These are phyloP conservation scores for Hypena proboscidalis DNA, from an alignment of 2,888 invertebrate species.

Conservation along the genomic window DNA sequence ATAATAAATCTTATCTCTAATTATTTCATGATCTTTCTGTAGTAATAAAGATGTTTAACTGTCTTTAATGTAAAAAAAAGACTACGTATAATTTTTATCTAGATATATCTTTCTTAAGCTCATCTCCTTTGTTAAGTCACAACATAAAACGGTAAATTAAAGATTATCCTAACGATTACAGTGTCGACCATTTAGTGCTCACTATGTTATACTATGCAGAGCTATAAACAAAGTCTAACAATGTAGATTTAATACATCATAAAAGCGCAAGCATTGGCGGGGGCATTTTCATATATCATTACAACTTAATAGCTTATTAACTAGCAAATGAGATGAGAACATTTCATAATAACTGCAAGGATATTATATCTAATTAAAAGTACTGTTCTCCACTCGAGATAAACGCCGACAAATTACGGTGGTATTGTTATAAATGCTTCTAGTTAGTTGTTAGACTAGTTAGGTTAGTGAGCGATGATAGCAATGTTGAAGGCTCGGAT, in stretches of 20 bases:
- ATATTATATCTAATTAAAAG: conserved; percentile 23
- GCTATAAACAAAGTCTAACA: not conserved
- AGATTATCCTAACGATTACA: conserved; percentile 6
- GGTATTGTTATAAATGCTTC: conserved; percentile 37
- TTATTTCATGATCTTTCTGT: too few relatives aligned
- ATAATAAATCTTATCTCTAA: too few relatives aligned
- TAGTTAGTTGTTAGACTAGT: conserved; percentile 31
- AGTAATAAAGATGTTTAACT: too few relatives aligned
- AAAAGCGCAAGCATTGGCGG: too few relatives aligned
- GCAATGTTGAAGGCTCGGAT: conserved; percentile 40
- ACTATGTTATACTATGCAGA: conserved; percentile 1
- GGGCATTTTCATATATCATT: conserved; percentile 13
- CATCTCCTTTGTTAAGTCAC: not conserved
- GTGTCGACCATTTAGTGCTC: conserved; percentile 2
- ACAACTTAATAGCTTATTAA: conserved; percentile 15
- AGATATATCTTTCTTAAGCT: not conserved
- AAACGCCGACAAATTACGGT: conserved; percentile 27
- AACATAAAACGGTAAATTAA: conserved; percentile 1
- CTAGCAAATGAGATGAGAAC: conserved; percentile 17
- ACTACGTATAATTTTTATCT: not conserved
- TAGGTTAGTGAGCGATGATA: conserved; percentile 34
- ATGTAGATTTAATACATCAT: too few relatives aligned
- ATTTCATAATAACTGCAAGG: conserved; percentile 12
- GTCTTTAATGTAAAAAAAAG: too few relatives aligned
- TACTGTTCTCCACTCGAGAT: conserved; percentile 27